Evolutionary conservation across 2,113 vertebrate species (phyloP).

Genomic region (Microcebus jonahi): DNA sequence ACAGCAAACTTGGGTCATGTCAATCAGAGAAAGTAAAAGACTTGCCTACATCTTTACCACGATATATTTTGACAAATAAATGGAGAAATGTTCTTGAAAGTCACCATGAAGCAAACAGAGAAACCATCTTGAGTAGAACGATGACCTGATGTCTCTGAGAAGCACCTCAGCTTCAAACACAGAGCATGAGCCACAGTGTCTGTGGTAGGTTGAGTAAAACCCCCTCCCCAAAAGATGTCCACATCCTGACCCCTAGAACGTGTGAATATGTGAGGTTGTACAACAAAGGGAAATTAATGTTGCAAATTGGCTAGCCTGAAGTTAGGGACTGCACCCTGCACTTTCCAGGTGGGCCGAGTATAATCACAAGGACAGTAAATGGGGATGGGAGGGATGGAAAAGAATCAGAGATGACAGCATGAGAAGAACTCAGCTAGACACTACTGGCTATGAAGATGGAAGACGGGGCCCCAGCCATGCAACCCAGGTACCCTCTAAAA

Average conservation of each 20-base stretch:
- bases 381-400: not conserved
- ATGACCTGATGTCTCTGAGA: not conserved
- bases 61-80: not conserved
- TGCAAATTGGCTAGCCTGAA: not conserved
- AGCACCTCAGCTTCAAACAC: not conserved
- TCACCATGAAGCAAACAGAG: not conserved
- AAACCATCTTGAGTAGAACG: not conserved
- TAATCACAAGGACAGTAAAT: not conserved
- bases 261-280: not conserved
- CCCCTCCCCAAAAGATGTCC: too few species aligned
- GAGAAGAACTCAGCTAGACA: not conserved
- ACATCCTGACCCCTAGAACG: rapidly evolving
- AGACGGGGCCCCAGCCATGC: not conserved
- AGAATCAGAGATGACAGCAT: not conserved
- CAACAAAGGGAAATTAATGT: not conserved
- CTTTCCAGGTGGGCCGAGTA: not conserved
- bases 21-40: not conserved
- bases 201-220: not conserved
- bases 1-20: not conserved
- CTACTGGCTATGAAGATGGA: not conserved
- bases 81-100: not conserved
- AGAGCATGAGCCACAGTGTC: not conserved
- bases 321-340: not conserved
- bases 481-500: not conserved
- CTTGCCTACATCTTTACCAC: not conserved